Percentiles rank a stretch among this genome's conserved stretches.
These are phyloP conservation scores for Nothobranchius furzeri DNA, from an alignment of 2,113 vertebrate species.

Conservation along the genomic window DNA sequence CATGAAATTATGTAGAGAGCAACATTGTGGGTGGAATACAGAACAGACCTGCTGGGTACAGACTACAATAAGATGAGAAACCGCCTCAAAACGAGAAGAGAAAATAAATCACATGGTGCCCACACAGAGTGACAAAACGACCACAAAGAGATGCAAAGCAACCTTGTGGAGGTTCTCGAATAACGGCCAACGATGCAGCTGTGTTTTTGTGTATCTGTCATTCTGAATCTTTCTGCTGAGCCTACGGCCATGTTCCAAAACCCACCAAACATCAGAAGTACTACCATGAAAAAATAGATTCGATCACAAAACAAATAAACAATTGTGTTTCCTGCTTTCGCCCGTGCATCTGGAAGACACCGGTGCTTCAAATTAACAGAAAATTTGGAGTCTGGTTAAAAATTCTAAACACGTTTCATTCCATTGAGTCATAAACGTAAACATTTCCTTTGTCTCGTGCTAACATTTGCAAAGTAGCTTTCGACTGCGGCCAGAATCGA, in stretches of 20 bases:
- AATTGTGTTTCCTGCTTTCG: not conserved
- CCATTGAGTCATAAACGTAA: constrained; percentile 5
- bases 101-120: constrained; percentile 1
- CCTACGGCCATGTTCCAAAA: not conserved
- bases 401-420: not conserved
- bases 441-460: not conserved
- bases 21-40: not conserved
- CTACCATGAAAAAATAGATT: not conserved
- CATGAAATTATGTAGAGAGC: not conserved
- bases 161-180: not conserved
- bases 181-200: not conserved
- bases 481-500: not conserved
- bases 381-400: not conserved
- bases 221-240: not conserved
- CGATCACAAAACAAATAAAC: not conserved
- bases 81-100: not conserved
- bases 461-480: not conserved
- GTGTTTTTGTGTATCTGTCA: constrained; percentile 5
- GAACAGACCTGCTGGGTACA: not conserved
- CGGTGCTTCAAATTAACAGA: not conserved
- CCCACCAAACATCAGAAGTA: not conserved
- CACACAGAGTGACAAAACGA: constrained; percentile 12
- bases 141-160: not conserved
- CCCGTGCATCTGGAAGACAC: not conserved
- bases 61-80: not conserved